Percentiles rank a stretch among this genome's conserved stretches.
Evolutionary conservation across 2,797 vertebrate genomes (phyloP).

Genomic region (Halcyon chelicuti): DNA sequence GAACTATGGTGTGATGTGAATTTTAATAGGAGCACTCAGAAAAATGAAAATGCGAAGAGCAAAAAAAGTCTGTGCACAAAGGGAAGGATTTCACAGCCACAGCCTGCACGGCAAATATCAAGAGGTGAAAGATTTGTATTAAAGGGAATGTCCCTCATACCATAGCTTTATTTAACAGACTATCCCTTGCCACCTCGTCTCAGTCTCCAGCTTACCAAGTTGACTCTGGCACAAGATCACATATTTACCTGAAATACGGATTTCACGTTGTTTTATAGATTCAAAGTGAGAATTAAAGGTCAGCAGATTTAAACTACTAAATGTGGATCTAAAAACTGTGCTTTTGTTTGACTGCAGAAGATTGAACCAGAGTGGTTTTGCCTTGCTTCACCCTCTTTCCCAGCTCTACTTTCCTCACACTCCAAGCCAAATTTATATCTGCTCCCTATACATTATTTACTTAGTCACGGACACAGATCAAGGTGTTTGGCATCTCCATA

Average conservation of each 20-base stretch:
- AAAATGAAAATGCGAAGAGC: constrained; percentile 29
- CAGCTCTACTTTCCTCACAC: not conserved
- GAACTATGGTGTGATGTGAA: constrained; percentile 61
- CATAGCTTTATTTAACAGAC: constrained; percentile 5
- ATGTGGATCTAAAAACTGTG: not conserved
- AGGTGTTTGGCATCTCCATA: not conserved
- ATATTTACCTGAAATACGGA: constrained; percentile 23
- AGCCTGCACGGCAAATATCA: constrained; percentile 46
- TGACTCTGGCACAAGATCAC: not conserved
- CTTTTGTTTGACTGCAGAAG: not conserved
- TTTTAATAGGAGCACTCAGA: constrained; percentile 61
- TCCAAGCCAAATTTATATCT: not conserved
- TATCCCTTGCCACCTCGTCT: not conserved
- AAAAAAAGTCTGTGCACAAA: not conserved
- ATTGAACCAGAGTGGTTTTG: not conserved
- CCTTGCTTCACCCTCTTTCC: not conserved
- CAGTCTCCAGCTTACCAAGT: not conserved
- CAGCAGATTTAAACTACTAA: not conserved
- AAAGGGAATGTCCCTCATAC: not conserved
- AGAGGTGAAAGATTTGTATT: constrained; percentile 32
- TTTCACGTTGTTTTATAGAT: constrained; percentile 17
- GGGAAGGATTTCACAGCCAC: not conserved
- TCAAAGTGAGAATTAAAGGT: constrained; percentile 4
- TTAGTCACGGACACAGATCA: not conserved
- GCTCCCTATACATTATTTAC: not conserved